A percentile compares a stretch with the other conserved stretches of the same genome.
phyloP scores from a whole-genome alignment of 2,888 invertebrate species.

The Noctua janthe region DNA sequence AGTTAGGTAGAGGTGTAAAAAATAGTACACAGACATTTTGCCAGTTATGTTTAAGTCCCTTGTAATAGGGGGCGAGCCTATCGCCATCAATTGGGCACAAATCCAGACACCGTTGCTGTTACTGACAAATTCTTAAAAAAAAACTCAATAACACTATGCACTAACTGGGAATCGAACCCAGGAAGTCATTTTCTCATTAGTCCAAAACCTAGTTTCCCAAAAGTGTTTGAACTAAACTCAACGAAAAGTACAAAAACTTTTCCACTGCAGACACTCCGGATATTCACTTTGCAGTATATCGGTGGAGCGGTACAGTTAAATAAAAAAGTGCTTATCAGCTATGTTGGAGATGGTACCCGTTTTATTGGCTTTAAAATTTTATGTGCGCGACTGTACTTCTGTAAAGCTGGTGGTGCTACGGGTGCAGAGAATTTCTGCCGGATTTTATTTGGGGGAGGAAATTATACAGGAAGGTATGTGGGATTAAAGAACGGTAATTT shows the following conservation, averaged over 20 bases:
- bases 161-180: too few species aligned
- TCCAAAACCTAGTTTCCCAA: slow-evolving; percentile 10
- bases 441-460: slow-evolving; percentile 34
- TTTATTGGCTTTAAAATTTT: slow-evolving; percentile 89
- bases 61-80: too few species aligned
- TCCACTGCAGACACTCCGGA: slow-evolving; percentile 32
- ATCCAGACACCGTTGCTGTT: too few species aligned
- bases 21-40: too few species aligned
- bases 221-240: background rate
- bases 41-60: too few species aligned
- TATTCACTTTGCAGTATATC: slow-evolving; percentile 63
- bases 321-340: slow-evolving; percentile 88
- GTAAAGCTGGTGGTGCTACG: slow-evolving; percentile 66
- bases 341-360: slow-evolving; percentile 80
- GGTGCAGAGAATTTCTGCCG: slow-evolving; percentile 40
- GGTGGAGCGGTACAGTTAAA: slow-evolving; percentile 77
- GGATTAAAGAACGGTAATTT: background rate
- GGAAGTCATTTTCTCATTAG: too few species aligned
- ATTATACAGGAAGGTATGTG: slow-evolving; percentile 14
- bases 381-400: slow-evolving; percentile 77
- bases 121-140: too few species aligned
- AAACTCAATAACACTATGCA: too few species aligned
- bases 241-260: slow-evolving; percentile 44
- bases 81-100: too few species aligned
- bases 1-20: too few species aligned